Percentiles rank a stretch among this genome's conserved stretches.
Evolutionary conservation across 2,888 invertebrate species (phyloP).

Genomic region (Oxytorus armatus): DNA sequence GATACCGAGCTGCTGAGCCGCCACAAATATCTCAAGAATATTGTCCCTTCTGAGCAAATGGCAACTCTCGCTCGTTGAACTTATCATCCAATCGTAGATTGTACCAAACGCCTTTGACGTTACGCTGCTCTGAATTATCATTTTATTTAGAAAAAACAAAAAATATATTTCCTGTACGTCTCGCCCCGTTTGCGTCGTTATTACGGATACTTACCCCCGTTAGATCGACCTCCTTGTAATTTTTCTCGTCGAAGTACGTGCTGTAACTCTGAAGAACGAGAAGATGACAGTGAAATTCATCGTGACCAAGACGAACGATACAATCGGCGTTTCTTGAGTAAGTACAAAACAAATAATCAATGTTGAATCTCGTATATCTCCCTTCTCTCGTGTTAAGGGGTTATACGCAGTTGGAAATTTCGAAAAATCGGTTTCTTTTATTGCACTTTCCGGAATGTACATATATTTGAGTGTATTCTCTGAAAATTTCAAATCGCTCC

Average conservation of each 20-base stretch:
- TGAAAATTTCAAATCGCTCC: too few relatives aligned
- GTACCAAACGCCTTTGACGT: constrained; percentile 88
- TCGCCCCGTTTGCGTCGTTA: too few relatives aligned
- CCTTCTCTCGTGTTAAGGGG: too few relatives aligned
- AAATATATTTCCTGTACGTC: too few relatives aligned
- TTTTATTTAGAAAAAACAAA: too few relatives aligned
- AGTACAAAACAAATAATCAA: background rate
- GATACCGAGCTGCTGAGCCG: constrained; percentile 89
- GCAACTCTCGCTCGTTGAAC: constrained; percentile 87
- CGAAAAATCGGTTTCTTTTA: too few relatives aligned
- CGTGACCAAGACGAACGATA: constrained; percentile 87
- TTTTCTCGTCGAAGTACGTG: constrained; percentile 86
- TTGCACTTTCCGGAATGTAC: too few relatives aligned
- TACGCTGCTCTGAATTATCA: constrained; percentile 79
- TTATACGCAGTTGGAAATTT: too few relatives aligned
- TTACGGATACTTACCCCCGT: constrained; percentile 75
- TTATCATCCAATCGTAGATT: constrained; percentile 94
- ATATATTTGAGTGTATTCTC: too few relatives aligned
- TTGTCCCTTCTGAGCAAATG: constrained; percentile 89
- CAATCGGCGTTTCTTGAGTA: constrained; percentile 88
- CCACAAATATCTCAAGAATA: constrained; percentile 90
- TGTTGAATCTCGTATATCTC: too few relatives aligned
- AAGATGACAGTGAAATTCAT: constrained; percentile 89
- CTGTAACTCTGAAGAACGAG: constrained; percentile 90
- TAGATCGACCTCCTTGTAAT: constrained; percentile 80